Evolutionary conservation across 2,888 invertebrate species (phyloP).

Genomic region (Eucriotettix oculatus): DNA sequence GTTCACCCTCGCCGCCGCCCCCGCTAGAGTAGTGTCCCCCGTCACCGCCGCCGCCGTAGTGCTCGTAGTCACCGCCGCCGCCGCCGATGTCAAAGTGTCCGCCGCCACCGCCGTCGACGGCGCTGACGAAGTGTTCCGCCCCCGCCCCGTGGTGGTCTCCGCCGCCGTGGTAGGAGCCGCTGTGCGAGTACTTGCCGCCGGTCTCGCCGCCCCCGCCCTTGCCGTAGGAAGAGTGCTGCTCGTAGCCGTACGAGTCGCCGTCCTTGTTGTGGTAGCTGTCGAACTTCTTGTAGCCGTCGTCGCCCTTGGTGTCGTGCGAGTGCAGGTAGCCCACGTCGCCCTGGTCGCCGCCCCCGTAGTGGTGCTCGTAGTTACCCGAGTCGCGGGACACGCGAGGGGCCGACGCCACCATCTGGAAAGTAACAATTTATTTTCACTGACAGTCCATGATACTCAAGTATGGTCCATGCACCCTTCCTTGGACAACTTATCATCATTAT

Average conservation of each 20-base stretch:
- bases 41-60: constrained; percentile 24
- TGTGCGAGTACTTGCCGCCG: constrained; percentile 18
- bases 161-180: constrained; percentile 14
- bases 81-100: constrained; percentile 1
- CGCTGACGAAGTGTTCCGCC: constrained; percentile 20
- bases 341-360: constrained; percentile 37
- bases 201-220: constrained; percentile 23
- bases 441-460: too few relatives aligned
- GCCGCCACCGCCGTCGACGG: constrained; percentile 23
- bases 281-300: constrained; percentile 48
- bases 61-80: constrained; percentile 5
- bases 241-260: constrained; percentile 54
- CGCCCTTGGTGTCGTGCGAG: constrained; percentile 44
- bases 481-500: too few relatives aligned
- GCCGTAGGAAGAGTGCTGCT: constrained; percentile 48
- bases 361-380: background rate
- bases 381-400: background rate
- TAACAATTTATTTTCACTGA: too few relatives aligned
- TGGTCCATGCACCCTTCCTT: too few relatives aligned
- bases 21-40: constrained; percentile 11
- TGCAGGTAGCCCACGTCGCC: constrained; percentile 44
- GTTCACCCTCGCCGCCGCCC: constrained; percentile 14
- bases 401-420: background rate
- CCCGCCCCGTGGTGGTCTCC: background rate
- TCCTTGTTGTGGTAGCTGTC: constrained; percentile 58